phyloP scores from a whole-genome alignment of 2,113 vertebrate species.

The Hemibagrus wyckioides region DNA sequence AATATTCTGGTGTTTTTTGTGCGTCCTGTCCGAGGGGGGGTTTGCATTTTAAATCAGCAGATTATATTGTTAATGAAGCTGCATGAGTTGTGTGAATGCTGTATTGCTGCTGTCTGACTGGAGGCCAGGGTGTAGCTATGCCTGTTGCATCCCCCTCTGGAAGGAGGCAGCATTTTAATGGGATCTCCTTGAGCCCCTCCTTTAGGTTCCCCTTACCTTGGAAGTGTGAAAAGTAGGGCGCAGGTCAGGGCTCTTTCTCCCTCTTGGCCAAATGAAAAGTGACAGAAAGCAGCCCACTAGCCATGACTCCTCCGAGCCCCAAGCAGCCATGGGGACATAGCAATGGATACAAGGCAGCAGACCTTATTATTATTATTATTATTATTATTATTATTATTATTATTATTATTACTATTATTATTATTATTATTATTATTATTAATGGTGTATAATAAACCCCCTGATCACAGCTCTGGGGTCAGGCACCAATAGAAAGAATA shows the following conservation, averaged over 20 bases:
- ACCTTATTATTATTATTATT: slow-evolving; percentile 20
- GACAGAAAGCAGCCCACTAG: slow-evolving; percentile 35
- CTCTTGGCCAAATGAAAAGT: slow-evolving; percentile 42
- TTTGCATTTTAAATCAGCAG: neutral
- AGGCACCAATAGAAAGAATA: neutral
- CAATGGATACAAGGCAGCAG: slow-evolving; percentile 46
- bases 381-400: neutral
- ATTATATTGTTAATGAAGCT: neutral
- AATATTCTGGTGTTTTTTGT: neutral
- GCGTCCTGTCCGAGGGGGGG: neutral
- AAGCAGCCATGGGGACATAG: slow-evolving; percentile 23
- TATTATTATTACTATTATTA: slow-evolving; percentile 11
- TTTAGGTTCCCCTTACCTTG: slow-evolving; percentile 42
- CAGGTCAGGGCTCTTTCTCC: slow-evolving; percentile 45
- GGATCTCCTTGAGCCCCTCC: neutral
- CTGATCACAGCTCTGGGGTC: slow-evolving; percentile 25
- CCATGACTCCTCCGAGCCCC: slow-evolving; percentile 14
- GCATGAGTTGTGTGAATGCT: neutral
- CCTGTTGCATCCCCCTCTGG: slow-evolving; percentile 10
- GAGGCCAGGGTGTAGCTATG: neutral
- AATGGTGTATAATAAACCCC: slow-evolving; percentile 30
- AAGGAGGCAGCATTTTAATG: slow-evolving; percentile 13
- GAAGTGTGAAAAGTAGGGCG: slow-evolving; percentile 50
- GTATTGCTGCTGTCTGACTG: neutral
- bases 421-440: neutral